Conservation (phyloP, 2,888 invertebrate species). For the Liodrosophila aerea region DNA sequence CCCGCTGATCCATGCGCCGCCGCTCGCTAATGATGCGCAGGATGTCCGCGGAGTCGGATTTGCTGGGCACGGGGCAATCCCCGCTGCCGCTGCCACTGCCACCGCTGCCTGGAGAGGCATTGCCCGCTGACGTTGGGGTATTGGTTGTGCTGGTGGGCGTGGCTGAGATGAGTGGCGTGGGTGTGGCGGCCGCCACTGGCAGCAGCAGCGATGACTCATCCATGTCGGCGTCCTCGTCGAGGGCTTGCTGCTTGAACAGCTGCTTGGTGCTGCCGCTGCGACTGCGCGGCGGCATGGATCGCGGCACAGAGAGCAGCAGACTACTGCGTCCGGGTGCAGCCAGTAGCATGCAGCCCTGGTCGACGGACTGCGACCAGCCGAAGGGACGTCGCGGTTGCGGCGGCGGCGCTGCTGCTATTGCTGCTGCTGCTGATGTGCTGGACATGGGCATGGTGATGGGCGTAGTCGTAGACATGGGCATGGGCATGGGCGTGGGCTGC, state of each 20-base stretch:
- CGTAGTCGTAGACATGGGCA: constrained; percentile 18
- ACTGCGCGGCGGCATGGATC: constrained; percentile 81
- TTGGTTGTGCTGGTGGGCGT: neutral
- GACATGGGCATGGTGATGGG: constrained; percentile 28
- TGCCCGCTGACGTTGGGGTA: neutral
- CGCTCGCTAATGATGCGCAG: constrained; percentile 82
- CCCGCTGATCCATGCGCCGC: constrained; percentile 81
- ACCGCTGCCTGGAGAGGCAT: constrained; percentile 6
- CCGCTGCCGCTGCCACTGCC: too few relatives aligned
- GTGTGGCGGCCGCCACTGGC: constrained; percentile 55
- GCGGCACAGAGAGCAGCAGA: constrained; percentile 80
- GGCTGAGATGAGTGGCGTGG: neutral
- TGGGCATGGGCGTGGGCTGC: constrained; percentile 1
- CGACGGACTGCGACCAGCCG: constrained; percentile 80
- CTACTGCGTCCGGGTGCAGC: constrained; percentile 64
- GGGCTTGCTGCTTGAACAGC: constrained; percentile 84
- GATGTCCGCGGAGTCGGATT: constrained; percentile 82
- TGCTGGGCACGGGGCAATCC: constrained; percentile 50
- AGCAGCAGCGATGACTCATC: constrained; percentile 84
- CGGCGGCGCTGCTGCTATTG: constrained; percentile 7
- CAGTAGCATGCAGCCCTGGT: constrained; percentile 72
- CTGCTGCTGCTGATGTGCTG: constrained; percentile 17
- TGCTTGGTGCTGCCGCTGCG: constrained; percentile 84
- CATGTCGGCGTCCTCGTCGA: constrained; percentile 84
- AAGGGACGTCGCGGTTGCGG: constrained; percentile 64